Evolutionary conservation across 2,888 invertebrate species (phyloP).

Genomic region (Microplitis manilae): DNA sequence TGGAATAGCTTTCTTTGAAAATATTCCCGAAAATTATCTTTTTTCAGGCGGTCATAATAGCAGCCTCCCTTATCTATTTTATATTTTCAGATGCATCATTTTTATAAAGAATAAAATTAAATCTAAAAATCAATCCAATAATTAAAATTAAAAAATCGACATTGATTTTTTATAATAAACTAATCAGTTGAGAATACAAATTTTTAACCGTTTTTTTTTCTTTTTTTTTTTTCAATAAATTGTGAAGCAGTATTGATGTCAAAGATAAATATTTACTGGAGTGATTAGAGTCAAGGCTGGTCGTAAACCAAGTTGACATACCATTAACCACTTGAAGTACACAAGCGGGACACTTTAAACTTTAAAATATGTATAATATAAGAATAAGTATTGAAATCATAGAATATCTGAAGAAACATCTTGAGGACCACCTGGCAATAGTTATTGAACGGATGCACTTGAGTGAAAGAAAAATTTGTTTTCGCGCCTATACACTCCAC

Average conservation of each 20-base stretch:
- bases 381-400: not conserved
- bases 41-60: too few species aligned
- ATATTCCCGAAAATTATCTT: too few species aligned
- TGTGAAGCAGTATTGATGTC: not conserved
- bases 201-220: not conserved
- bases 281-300: not conserved
- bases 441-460: constrained; percentile 38
- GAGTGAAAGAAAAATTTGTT: constrained; percentile 47
- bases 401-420: constrained; percentile 26
- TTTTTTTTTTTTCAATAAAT: not conserved
- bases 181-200: too few species aligned
- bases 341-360: not conserved
- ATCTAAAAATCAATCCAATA: too few species aligned
- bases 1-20: too few species aligned
- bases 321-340: constrained; percentile 1
- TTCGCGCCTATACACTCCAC: constrained; percentile 39
- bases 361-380: not conserved
- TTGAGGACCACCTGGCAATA: constrained; percentile 47
- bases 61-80: too few species aligned
- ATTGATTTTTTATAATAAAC: too few species aligned
- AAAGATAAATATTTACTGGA: not conserved
- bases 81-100: too few species aligned
- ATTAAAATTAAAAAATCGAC: too few species aligned
- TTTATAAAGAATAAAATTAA: too few species aligned
- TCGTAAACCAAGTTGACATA: not conserved